Base-by-base conservation (phyloP, 2,797 vertebrate species). In the Carapus acus region DNA sequence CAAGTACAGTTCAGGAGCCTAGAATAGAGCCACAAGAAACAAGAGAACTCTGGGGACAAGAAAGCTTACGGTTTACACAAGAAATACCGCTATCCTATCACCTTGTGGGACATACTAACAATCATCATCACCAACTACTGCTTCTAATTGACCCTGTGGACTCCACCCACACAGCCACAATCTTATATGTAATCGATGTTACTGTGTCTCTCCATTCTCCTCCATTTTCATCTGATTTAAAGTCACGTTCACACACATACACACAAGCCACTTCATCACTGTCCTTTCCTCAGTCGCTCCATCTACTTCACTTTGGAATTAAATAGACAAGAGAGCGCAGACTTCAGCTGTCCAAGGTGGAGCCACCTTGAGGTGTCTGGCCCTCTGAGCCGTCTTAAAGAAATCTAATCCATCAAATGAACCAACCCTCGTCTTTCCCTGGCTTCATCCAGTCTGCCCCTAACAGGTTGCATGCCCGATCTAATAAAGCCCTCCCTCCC, bases 351-450 rank as follows among this genome's bases (percentile, higher is more conserved):
- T 77, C 64, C 67, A 66, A 77, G 74, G 36, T 62, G 61, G 58
- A 77, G 69, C 55, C 67, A 80, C 77, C 69, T 77, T 75, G 60
- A 81, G 66, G 67, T 75, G 69, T 65, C 56, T 42, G 66, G 74
- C 46, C 57, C 67, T 56, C 23, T 43, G 72, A 76, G 29, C 45
- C 20, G 56, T 54, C 69, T 72, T 47, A 34, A 59, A 65, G 64
- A 73, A 76, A 76, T 69, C 31, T 40, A 80, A 84, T 83, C 71
- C 73, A 66, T 78, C 27, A 62, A n/a, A n/a, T n/a, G n/a, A 51
- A 71, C 66, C 34, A 69, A 65, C 69, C 62, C 43, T 42, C 40
- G 51, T 43, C 50, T 22, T 56, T 20, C 39, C 55, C 54, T 21
- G 48, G 61, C 68, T 68, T 58, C 62, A 46, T 36, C 45, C 43